Evolutionary conservation across 2,888 invertebrate genomes (phyloP), one percentile per base, ranked within the genome.

Genomic region (Aradus depressus): DNA sequence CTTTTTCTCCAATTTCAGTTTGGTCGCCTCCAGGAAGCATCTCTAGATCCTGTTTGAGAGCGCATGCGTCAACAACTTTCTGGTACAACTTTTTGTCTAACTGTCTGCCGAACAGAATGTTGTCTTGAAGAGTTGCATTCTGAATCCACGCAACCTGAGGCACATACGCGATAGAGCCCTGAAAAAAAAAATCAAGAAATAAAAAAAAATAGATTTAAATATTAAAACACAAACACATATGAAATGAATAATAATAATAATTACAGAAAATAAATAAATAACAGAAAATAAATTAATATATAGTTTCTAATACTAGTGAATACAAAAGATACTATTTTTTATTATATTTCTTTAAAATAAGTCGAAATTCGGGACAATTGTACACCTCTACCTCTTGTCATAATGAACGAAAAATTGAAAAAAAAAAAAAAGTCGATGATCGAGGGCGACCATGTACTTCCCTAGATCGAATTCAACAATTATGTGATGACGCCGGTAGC

Each of bases 61-160:
- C 95, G 67, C 97, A 97, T 1, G 91, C 85, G 54, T 87, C 84
- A 32, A 98, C 76, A 1, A 93, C 82, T 51, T 77, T 75, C 58
- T 84, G 75, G 66, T 96, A 96, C 39, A 75, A 71, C 50, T 72
- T 71, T 53, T 79, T 76, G 63, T 91, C 80, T 43, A 80, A 74
- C 0, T 74, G 62, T 58, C 81, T 81, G 10, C 92, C 92, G 69
- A 97, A 98, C 22, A 92, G 65, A 58, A 98, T 89, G 68, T 98
- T 98, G 64, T 95, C 86, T 62, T 83, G 80, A 21, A 98, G 70
- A 0, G 93, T 92, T 3, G 88, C 86, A 70, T 97, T 97, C 69
- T 96, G 96, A 52, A 97, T 96, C 97, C 97, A 98, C 1, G 96
- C 92, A 69, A 92, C 91, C 64, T 95, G 93, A 0, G 93, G 80